These are phyloP conservation scores for Cryptoprocta ferox DNA, from an alignment of 2,797 vertebrate species.

Conservation along the genomic window DNA sequence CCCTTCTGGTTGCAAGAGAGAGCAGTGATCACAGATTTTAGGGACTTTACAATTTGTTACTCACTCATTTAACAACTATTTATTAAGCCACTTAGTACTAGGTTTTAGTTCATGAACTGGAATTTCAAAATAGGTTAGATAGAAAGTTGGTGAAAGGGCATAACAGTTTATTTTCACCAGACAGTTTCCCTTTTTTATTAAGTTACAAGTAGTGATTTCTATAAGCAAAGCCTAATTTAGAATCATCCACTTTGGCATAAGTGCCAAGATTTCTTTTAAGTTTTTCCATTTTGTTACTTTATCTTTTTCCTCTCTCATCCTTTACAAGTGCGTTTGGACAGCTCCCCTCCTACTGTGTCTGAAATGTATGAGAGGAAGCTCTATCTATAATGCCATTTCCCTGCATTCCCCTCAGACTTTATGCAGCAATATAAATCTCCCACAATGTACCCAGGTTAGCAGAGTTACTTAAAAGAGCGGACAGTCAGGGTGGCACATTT, in stretches of 20 bases:
- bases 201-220: slow-evolving; percentile 18
- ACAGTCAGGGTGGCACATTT: slow-evolving; percentile 76
- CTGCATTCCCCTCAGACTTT: slow-evolving; percentile 66
- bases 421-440: slow-evolving; percentile 75
- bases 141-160: neutral
- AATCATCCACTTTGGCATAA: slow-evolving; percentile 10
- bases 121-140: slow-evolving; percentile 16
- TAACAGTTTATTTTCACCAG: neutral
- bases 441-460: slow-evolving; percentile 77
- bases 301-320: neutral
- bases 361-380: slow-evolving; percentile 69
- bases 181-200: neutral
- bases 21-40: neutral
- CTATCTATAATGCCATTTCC: slow-evolving; percentile 66
- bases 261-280: slow-evolving; percentile 51
- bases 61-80: slow-evolving; percentile 21
- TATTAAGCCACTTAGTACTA: neutral
- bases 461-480: slow-evolving; percentile 77
- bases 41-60: neutral
- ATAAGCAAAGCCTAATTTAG: neutral
- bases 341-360: neutral
- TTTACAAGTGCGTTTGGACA: neutral
- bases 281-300: slow-evolving; percentile 49
- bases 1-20: neutral
- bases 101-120: slow-evolving; percentile 28